Conservation (phyloP, 2,888 invertebrate species). For the Cryptocephalus primarius region DNA sequence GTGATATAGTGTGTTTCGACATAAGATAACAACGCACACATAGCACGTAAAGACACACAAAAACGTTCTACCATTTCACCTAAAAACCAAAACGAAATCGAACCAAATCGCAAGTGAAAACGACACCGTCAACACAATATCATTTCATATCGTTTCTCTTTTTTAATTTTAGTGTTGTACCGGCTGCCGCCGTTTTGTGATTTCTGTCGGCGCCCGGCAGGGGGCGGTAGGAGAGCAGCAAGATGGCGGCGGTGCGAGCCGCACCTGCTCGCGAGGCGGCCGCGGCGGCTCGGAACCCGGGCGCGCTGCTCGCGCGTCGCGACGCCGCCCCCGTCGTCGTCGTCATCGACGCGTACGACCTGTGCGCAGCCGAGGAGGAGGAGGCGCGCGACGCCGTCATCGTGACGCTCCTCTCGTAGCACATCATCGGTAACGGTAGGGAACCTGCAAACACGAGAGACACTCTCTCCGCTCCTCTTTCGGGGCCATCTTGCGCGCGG, state of each 20-base stretch:
- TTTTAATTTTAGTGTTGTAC: background rate
- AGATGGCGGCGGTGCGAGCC: slow-evolving; percentile 88
- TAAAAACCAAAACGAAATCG: background rate
- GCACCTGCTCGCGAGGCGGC: slow-evolving; percentile 85
- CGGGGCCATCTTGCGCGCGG: too few species aligned
- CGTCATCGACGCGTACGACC: slow-evolving; percentile 41
- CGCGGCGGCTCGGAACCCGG: slow-evolving; percentile 37
- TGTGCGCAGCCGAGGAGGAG: slow-evolving; percentile 41
- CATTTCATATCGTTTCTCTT: too few species aligned
- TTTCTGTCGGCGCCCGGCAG: too few species aligned
- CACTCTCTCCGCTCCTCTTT: too few species aligned
- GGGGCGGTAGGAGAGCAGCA: slow-evolving; percentile 75
- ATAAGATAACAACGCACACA: background rate
- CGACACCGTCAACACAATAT: too few species aligned
- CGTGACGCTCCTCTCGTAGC: slow-evolving; percentile 23
- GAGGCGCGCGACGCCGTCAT: slow-evolving; percentile 34
- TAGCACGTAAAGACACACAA: background rate
- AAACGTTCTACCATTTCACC: background rate
- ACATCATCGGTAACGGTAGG: slow-evolving; percentile 47
- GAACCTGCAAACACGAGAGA: slow-evolving; percentile 28
- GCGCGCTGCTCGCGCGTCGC: slow-evolving; percentile 45
- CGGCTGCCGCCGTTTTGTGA: slow-evolving; percentile 1
- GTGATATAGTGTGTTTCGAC: too few species aligned
- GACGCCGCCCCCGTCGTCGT: slow-evolving; percentile 35
- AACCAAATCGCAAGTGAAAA: too few species aligned